Conservation (phyloP, 2,797 vertebrate species). For the Setipinna tenuifilis region DNA sequence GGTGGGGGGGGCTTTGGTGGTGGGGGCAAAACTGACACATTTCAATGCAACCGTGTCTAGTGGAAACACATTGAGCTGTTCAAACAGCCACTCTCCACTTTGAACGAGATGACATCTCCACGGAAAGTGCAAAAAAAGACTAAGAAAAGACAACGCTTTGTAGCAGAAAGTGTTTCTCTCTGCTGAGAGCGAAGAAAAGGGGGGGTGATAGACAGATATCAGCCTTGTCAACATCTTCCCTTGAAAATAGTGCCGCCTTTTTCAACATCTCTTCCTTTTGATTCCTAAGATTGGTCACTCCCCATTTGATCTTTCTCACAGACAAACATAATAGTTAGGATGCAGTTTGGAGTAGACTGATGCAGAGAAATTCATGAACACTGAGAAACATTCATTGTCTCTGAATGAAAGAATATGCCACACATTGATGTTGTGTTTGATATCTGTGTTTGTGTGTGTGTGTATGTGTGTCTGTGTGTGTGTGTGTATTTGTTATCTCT, state of each 20-base stretch:
- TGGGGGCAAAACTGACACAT: slow-evolving; percentile 35
- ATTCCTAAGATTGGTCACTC: background rate
- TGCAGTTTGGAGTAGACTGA: too few species aligned
- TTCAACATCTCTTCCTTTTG: background rate
- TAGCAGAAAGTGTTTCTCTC: slow-evolving; percentile 35
- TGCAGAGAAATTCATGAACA: too few species aligned
- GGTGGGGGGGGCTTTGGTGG: slow-evolving; percentile 2
- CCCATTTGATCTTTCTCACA: background rate
- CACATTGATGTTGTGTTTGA: too few species aligned
- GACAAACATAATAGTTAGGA: background rate
- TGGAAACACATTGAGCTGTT: slow-evolving; percentile 42
- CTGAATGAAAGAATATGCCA: too few species aligned
- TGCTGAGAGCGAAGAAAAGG: slow-evolving; percentile 3
- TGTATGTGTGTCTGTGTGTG: too few species aligned
- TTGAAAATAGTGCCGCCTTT: background rate
- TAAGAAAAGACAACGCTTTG: background rate
- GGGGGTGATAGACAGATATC: background rate
- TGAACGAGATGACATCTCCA: slow-evolving; percentile 6
- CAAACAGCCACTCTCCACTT: slow-evolving; percentile 35
- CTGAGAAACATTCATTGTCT: too few species aligned
- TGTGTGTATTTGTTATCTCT: too few species aligned
- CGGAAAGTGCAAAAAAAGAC: background rate
- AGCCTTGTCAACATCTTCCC: background rate
- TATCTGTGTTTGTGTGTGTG: too few species aligned
- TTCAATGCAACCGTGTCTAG: slow-evolving; percentile 37